These are phyloP conservation scores for Lamproptera curius DNA, from an alignment of 2,888 invertebrate genomes.

Conservation along the genomic window DNA sequence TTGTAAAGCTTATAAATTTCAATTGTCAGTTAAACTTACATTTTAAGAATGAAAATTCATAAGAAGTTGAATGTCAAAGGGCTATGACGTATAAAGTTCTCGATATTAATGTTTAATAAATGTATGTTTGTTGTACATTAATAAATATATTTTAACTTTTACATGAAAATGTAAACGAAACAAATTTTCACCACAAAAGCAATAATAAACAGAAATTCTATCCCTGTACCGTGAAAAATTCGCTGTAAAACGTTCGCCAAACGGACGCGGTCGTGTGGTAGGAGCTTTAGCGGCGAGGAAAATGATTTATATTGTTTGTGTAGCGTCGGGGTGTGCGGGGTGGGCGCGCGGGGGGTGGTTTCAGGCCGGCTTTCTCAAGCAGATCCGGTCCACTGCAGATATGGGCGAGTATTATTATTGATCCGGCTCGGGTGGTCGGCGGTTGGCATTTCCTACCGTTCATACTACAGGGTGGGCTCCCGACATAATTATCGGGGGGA, in stretches of 20 bases:
- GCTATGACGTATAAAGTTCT: too few relatives aligned
- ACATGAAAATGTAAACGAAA: too few relatives aligned
- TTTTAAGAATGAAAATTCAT: too few relatives aligned
- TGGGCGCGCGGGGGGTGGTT: constrained; percentile 32
- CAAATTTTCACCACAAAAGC: too few relatives aligned
- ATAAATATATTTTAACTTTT: too few relatives aligned
- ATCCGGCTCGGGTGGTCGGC: constrained; percentile 69
- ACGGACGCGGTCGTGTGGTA: constrained; percentile 45
- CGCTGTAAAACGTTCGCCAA: constrained; percentile 4
- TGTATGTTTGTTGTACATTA: too few relatives aligned
- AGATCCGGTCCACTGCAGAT: constrained; percentile 76
- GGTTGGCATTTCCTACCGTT: constrained; percentile 66
- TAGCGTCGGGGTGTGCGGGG: constrained; percentile 43
- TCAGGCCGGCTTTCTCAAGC: constrained; percentile 66
- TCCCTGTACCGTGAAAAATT: not conserved
- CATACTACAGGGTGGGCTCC: constrained; percentile 60
- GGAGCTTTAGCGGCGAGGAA: constrained; percentile 59
- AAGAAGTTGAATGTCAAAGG: too few relatives aligned
- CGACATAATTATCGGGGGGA: constrained; percentile 69
- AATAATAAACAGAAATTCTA: not conserved
- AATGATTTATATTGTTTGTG: constrained; percentile 77
- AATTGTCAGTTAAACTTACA: too few relatives aligned
- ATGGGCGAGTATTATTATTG: constrained; percentile 78
- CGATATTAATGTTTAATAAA: too few relatives aligned
- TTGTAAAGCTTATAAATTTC: too few relatives aligned